Evolutionary conservation across 2,797 vertebrate species (phyloP).

Genomic region (Aythya fuligula): DNA sequence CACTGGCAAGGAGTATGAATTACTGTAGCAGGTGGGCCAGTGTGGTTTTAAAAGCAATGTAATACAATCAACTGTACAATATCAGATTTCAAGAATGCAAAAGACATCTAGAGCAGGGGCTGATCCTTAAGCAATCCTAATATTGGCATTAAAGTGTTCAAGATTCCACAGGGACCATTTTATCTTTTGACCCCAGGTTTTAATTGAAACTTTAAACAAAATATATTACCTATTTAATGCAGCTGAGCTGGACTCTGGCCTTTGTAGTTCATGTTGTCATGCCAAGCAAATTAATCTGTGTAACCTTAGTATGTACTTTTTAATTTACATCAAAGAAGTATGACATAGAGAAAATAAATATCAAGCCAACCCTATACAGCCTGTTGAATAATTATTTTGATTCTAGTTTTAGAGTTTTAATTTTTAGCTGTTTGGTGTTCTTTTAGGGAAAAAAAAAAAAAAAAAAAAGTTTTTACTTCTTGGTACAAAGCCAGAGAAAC

Average conservation of each 20-base stretch:
- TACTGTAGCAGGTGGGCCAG: constrained; percentile 81
- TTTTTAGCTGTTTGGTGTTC: constrained; percentile 34
- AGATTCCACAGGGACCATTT: constrained; percentile 72
- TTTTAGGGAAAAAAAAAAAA: neutral
- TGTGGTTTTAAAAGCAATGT: constrained; percentile 80
- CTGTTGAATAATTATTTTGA: constrained; percentile 54
- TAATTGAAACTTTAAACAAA: constrained; percentile 85
- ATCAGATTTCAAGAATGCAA: constrained; percentile 80
- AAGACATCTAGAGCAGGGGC: constrained; percentile 72
- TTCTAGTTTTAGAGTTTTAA: constrained; percentile 32
- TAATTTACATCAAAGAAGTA: constrained; percentile 67
- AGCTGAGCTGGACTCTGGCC: constrained; percentile 70
- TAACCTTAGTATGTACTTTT: constrained; percentile 60
- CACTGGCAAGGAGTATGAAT: constrained; percentile 74
- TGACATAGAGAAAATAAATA: constrained; percentile 49
- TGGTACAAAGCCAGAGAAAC: constrained; percentile 58
- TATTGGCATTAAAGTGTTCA: constrained; percentile 77
- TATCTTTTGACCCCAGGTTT: constrained; percentile 76
- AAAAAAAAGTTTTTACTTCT: constrained; percentile 12
- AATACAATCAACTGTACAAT: constrained; percentile 81
- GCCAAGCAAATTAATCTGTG: constrained; percentile 75
- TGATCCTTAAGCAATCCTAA: constrained; percentile 74
- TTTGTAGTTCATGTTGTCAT: constrained; percentile 68
- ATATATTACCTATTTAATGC: constrained; percentile 81
- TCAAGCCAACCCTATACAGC: constrained; percentile 1